phyloP scores from a whole-genome alignment of 2,888 invertebrate genomes.

The Cataglyphis altisquamis region DNA sequence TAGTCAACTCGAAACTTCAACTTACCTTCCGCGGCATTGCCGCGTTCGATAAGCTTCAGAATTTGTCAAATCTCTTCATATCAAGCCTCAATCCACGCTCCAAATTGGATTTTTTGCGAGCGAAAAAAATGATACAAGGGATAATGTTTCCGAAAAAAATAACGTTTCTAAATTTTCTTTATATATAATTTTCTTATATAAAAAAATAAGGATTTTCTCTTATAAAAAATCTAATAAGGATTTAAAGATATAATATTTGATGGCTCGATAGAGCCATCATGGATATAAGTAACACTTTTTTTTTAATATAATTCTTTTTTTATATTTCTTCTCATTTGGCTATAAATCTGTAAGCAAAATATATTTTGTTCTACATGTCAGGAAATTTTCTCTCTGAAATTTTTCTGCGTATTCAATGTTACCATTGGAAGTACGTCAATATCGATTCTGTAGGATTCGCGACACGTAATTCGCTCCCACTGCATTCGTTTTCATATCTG shows the following conservation, averaged over 20 bases:
- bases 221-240: not conserved
- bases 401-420: constrained; percentile 24
- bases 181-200: not conserved
- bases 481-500: constrained; percentile 35
- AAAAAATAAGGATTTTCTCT: no score
- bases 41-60: not conserved
- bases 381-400: not conserved
- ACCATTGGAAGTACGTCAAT: not conserved
- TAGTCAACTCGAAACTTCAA: not conserved
- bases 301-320: not conserved
- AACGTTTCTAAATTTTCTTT: not conserved
- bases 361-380: not conserved
- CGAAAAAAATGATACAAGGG: not conserved
- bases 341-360: not conserved
- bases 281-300: not conserved
- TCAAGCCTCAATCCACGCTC: not conserved
- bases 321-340: not conserved
- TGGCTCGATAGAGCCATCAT: not conserved
- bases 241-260: not conserved
- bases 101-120: not conserved
- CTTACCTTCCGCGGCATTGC: not conserved
- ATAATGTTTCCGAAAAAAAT: not conserved
- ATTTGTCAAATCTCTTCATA: constrained; percentile 9
- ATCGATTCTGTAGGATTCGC: not conserved
- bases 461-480: constrained; percentile 18